A percentile compares a stretch with the other conserved stretches of the same genome.
Evolutionary conservation across 2,888 invertebrate genomes (phyloP).

Genomic region (Thymelicus sylvestris): DNA sequence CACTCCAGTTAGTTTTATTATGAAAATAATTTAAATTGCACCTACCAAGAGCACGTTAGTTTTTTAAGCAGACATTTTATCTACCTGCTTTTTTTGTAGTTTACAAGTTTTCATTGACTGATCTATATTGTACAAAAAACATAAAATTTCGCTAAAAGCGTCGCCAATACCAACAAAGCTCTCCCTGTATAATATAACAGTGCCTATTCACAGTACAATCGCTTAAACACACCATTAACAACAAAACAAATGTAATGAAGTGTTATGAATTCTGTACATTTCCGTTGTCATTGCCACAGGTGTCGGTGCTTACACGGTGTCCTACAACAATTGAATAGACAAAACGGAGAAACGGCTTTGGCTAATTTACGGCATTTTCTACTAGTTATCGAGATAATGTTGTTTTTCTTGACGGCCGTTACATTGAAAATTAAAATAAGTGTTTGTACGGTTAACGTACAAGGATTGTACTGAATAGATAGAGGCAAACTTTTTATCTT

Average conservation of each 20-base stretch:
- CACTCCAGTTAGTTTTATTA: no score
- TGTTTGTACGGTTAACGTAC: no score
- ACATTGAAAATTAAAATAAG: background rate
- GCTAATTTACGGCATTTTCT: conserved; percentile 28
- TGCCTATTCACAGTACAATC: conserved; percentile 4
- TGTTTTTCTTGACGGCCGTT: background rate
- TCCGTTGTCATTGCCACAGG: conserved; percentile 14
- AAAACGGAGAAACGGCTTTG: conserved; percentile 13
- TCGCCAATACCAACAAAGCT: background rate
- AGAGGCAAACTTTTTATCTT: no score
- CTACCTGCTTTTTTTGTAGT: no score
- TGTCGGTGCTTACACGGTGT: background rate
- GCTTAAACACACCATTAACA: conserved; percentile 4
- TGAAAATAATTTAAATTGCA: no score
- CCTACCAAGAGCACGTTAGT: no score
- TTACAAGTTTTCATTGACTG: no score
- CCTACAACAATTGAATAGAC: conserved; percentile 19
- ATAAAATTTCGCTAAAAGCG: background rate
- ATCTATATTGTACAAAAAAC: no score
- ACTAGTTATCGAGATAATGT: conserved; percentile 7
- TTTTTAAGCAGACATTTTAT: no score
- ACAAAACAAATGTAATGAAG: conserved; percentile 15
- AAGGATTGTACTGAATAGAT: no score
- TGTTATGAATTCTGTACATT: conserved; percentile 30
- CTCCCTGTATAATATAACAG: conserved; percentile 1